phyloP scores from a whole-genome alignment of 2,113 vertebrate genomes.

The Atherinomorus stipes region DNA sequence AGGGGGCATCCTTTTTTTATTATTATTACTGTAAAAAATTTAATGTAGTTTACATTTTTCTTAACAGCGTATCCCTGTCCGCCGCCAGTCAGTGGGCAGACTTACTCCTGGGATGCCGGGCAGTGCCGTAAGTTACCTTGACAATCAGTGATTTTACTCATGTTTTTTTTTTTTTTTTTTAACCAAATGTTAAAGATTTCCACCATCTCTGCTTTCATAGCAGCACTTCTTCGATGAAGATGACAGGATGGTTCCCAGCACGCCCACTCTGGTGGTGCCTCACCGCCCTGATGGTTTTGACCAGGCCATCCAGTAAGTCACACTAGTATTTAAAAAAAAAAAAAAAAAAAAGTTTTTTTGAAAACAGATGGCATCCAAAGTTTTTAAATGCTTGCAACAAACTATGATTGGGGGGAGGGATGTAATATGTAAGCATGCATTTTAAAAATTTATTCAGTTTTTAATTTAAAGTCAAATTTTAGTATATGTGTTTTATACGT shows the following conservation, averaged over 20 bases:
- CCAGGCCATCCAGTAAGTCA: constrained; percentile 94
- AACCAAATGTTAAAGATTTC: neutral
- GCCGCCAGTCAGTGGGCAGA: constrained; percentile 89
- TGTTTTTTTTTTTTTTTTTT: accelerated
- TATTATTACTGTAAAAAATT: neutral
- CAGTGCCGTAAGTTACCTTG: constrained; percentile 84
- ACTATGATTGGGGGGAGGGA: neutral
- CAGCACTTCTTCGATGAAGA: constrained; percentile 96
- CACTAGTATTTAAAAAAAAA: neutral
- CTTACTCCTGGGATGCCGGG: constrained; percentile 87
- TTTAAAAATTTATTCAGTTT: too few species aligned
- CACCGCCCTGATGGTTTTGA: constrained; percentile 93
- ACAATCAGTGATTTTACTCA: neutral
- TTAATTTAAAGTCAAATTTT: too few species aligned
- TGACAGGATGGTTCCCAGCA: constrained; percentile 96
- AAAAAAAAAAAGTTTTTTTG: neutral
- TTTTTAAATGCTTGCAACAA: too few species aligned
- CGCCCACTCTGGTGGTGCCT: constrained; percentile 91
- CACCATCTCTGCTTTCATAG: constrained; percentile 61
- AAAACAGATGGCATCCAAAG: neutral
- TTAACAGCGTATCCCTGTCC: constrained; percentile 79
- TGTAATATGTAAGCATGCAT: neutral
- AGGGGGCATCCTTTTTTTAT: too few species aligned
- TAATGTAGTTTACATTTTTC: neutral
- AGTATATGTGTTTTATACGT: too few species aligned